Evolutionary conservation across 2,797 vertebrate species (phyloP).

Genomic region (Manis javanica): DNA sequence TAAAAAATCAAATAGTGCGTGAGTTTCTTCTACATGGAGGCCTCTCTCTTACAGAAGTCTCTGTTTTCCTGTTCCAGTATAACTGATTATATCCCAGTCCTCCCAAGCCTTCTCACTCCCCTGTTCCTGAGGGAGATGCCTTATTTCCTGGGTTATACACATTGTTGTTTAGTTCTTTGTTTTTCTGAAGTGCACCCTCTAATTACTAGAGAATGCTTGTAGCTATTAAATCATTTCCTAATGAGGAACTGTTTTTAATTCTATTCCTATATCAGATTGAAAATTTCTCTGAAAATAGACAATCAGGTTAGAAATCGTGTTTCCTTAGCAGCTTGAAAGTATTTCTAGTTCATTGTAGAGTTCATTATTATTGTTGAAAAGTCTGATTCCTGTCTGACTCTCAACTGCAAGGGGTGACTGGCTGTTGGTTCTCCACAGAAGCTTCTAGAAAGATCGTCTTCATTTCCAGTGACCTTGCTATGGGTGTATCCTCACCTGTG

Average conservation of each 20-base stretch:
- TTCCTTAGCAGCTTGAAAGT: conserved; percentile 22
- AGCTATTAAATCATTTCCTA: not conserved
- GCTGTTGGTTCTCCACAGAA: not conserved
- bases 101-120: not conserved
- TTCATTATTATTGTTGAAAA: not conserved
- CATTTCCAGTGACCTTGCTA: not conserved
- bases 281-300: not conserved
- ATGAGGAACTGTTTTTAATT: not conserved
- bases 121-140: not conserved
- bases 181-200: not conserved
- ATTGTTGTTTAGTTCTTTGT: not conserved
- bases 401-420: not conserved
- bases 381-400: not conserved
- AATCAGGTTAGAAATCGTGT: not conserved
- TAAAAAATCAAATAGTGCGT: not conserved
- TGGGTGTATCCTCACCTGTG: not conserved
- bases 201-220: not conserved
- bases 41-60: not conserved
- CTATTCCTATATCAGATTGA: not conserved
- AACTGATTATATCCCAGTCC: not conserved
- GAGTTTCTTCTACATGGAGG: not conserved
- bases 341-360: not conserved
- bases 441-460: not conserved
- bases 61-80: not conserved
- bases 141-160: not conserved